Base-by-base conservation (phyloP, 2,888 invertebrate genomes). In the Himalopsyche japonica region DNA sequence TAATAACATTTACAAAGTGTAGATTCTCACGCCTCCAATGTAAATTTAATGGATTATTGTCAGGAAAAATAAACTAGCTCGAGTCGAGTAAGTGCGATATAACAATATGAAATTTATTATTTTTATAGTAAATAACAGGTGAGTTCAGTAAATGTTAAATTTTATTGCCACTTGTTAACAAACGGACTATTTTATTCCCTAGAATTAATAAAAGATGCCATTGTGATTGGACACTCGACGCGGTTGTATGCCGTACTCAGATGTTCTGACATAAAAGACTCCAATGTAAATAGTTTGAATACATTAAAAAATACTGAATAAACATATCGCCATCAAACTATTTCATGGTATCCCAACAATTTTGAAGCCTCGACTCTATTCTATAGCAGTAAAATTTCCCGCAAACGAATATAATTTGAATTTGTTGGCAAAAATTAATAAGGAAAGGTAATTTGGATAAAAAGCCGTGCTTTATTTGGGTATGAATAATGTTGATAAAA, bases 251-350 rank as follows among this genome's bases (percentile, higher is more conserved):
- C 57, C 57, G 78, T 78, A 78, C 78, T 43, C 57, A 43, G 24
- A 24, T 24, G 43, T 12, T 43, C 43, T 34, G 43, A 37, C 24
- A 78, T 20, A 78, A 78, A 78, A 78, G 78, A 34, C 78, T 43
- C 24, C 34, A 3, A 43, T 78, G 78, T 78, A 78, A 78, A 78
- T 78, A 78, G 43, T 43, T 34, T 78, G 78, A 78, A 78, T 78
- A 37, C 24, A 78, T 43, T 78, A 78, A 78, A 78, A 57, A 57
- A 78, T 10, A 78, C 78, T 24, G 47, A 43, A 78, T 24, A 34
- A 34, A 37, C 78, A 76, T 20, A 6, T 30, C 49, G 76, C 30
- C 76, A 15, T 12, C 30, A 76, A n/a, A 18, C 76, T 70, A 30
- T 70, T 27, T 20, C 43, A 43, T 15, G 43, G 43, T 12, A 0